Base-by-base conservation (phyloP, 2,113 vertebrate genomes). In the Phocoena sinus region DNA sequence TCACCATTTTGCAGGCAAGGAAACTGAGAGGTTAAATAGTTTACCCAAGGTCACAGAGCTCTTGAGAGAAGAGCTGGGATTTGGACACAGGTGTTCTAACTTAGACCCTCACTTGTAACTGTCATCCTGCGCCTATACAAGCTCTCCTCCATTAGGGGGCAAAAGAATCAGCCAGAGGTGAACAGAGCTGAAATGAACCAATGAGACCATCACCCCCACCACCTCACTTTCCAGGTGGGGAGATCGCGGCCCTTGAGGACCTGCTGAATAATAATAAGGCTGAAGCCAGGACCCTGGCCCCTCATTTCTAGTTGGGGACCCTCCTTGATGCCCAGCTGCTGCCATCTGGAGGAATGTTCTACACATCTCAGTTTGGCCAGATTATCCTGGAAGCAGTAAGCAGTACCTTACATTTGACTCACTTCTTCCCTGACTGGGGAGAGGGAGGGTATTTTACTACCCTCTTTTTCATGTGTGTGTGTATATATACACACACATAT, bases 181-280 rank as follows among this genome's bases (percentile, higher is more conserved):
- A 11, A 38, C 47, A 23, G 47, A 56, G 26, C 63, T 25, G 60
- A 84, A 70, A 28, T n/a, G 28, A 65, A 38, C 38, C 71, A 79
- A 5, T 0, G 33, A 58, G n/a, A 20, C 50, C 8, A 1, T 8
- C 33, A 3, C 4, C 3, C 63, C 23, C 26, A 70, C 33, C 47
- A 41, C 18, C 36, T 20, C 7, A 13, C 44, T 47, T 17, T 65
- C 26, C 62, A 73, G 53, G 53, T 25, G 11, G 44, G 36, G 17
- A 58, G 44, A 18, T 2, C 2, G 4, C 23, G 36, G 7, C 25
- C 47, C 23, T 28, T 36, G 58, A 70, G 20, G 14, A 63, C 31
- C 11, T 44, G 31, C 76, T 71, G 53, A 20, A 6, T 25, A 6
- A n/a, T 8, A 41, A 8, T 4, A 2, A 36, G n/a, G 80, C 31